Evolutionary conservation across 2,797 vertebrate species (phyloP), one percentile per base, ranked within the genome.

Genomic region (Ctenopoma kingsleyae): DNA sequence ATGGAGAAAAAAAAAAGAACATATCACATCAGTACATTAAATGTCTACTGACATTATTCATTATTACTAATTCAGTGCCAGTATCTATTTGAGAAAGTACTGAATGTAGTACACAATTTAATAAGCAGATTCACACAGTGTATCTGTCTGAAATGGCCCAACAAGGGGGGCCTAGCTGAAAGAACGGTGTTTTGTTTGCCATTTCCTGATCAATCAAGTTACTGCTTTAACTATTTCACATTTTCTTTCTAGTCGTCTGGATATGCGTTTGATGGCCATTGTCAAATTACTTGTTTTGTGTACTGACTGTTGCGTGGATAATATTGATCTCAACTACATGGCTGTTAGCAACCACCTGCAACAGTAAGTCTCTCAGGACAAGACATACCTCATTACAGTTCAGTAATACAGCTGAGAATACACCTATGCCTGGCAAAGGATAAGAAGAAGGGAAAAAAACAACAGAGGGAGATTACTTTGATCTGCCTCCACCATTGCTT

Each of bases 321-420:
- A 49, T 40, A 82, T 27, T 64, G 16, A 67, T 30, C 35, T 50
- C 2, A 78, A 63, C 15, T 70, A 67, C 27, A 57, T 20, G 16
- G 20, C 59, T 85, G 57, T 67, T 64, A 72, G 35, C 44, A 73
- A 59, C 66, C 66, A 70, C 35, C 30, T 50, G n/a, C 25, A 62
- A 74, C 41, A 68, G 35, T 70, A 61, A 78, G 5, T 56, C n/a
- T 71, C 57, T 71, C 59, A 76, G 44, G 49, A 43, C 55, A 32
- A 78, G 75, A 87, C 78, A 64, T 81, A 89, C 82, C 82, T 87
- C 81, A 72, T 79, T 80, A 80, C 58, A 81, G 67, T 51, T 82
- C 78, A 79, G 77, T 66, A 67, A 68, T 77, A 83, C 12, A 6
- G 59, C 70, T 83, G 63, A 87, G 30, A 86, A 76, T 70, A 66